Evolutionary conservation across 2,113 vertebrate genomes (phyloP), one percentile per base, ranked within the genome.

Genomic region (Myrmecophaga tridactyla): DNA sequence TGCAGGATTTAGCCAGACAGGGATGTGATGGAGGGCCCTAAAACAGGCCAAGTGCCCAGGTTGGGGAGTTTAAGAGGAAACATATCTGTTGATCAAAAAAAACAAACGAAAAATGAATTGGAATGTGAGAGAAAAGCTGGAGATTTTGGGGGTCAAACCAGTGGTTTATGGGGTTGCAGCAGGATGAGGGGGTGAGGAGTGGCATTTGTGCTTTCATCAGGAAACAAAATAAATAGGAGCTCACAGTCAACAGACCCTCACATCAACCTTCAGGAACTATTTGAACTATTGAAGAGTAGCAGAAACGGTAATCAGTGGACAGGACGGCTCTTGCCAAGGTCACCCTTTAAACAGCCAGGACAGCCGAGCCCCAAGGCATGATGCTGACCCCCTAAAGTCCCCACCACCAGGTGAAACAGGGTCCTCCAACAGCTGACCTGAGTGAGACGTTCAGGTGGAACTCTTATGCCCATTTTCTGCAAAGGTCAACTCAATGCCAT

Each of bases 331-430:
- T 51, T 1, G 36, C 17, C 56, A 39, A 21, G 82, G n/a, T 11
- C 53, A 7, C 36, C 12, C 8, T 34, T 7, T 6, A 60, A 56
- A 43, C 31, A 78, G 27, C 60, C 25, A 15, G 3, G 5, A 18
- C 7, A 48, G 39, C 53, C 1, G 0, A 7, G 46, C 69, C 27
- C 21, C 13, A 29, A 27, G 31, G 39, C 10, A 36, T 8, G 21
- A 2, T 1, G 27, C 15, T 0, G 18, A 1, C 41, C 6, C 43
- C 41, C 43, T 21, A n/a, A 25, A 34, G 21, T 0, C 25, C 29
- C 36, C 21, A 3, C 15, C 25, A 13, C 4, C 20, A 36, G 14
- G 6, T 14, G 48, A 23, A 7, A 1, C 69, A 4, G 23, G 3
- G 4, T 10, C n/a, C 13, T 41, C 7, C 5, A 15, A 25, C 43